Conservation (phyloP, 1,140 invertebrate species). For the Heliconius hermathena region DNA sequence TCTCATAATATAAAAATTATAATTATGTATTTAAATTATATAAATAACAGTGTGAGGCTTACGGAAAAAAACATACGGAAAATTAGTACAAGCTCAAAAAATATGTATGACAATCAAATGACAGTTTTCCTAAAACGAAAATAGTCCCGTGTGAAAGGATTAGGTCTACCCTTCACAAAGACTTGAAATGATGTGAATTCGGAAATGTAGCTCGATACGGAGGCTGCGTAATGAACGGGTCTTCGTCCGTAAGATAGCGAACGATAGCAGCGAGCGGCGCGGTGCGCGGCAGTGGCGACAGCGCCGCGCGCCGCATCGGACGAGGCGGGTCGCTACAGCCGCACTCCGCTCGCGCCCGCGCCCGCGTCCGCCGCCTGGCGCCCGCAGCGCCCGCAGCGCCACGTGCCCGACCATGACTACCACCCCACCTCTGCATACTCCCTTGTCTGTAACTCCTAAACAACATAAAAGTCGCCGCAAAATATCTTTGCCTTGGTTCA, state of each 20-base stretch:
- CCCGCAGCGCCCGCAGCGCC: constrained; percentile 45
- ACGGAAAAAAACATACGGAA: background rate
- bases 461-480: constrained; percentile 89
- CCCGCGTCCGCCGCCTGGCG: constrained; percentile 47
- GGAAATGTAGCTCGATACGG: constrained; percentile 77
- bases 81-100: background rate
- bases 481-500: constrained; percentile 94
- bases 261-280: constrained; percentile 48
- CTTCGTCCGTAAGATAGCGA: constrained; percentile 50
- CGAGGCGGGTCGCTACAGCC: constrained; percentile 52
- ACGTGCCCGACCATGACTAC: constrained; percentile 72
- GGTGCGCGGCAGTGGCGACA: constrained; percentile 64
- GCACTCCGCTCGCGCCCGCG: constrained; percentile 35
- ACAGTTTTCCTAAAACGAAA: background rate
- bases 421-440: constrained; percentile 80
- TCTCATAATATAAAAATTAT: too few relatives aligned
- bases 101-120: background rate
- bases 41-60: background rate
- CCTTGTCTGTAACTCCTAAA: constrained; percentile 70
- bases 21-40: too few relatives aligned
- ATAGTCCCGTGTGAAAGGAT: constrained; percentile 43
- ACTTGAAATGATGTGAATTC: constrained; percentile 62
- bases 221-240: constrained; percentile 75
- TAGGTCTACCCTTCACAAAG: constrained; percentile 54
- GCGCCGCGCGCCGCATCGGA: constrained; percentile 64